Conservation (phyloP, 2,113 vertebrate species). For the Cnemophilus loriae region DNA sequence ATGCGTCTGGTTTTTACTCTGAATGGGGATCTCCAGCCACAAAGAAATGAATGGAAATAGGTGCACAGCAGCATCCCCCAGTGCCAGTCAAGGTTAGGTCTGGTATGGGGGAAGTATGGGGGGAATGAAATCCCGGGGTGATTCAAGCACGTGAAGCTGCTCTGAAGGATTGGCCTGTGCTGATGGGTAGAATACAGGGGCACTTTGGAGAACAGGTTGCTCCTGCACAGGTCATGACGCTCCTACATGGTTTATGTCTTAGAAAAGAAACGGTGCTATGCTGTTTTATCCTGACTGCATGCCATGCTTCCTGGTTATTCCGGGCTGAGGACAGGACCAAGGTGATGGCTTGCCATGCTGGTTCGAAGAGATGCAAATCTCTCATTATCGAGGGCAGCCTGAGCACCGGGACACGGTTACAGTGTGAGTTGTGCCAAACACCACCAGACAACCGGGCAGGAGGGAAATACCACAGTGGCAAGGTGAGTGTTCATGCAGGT, state of each 20-base stretch:
- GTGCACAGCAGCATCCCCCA: neutral
- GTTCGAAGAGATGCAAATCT: neutral
- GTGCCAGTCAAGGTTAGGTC: neutral
- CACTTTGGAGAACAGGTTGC: neutral
- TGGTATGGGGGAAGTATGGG: neutral
- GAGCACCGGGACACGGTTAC: neutral
- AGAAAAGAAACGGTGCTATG: neutral
- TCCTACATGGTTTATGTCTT: neutral
- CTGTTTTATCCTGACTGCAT: neutral
- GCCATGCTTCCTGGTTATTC: neutral
- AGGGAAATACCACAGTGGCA: neutral
- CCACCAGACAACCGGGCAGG: fast-evolving
- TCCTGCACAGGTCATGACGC: neutral
- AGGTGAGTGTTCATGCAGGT: neutral
- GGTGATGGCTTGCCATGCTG: neutral
- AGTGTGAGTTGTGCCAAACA: neutral
- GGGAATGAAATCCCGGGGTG: neutral
- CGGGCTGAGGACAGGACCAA: neutral
- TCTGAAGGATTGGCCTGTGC: neutral
- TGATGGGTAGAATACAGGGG: neutral
- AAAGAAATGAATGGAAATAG: neutral
- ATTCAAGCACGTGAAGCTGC: neutral
- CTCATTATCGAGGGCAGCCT: neutral
- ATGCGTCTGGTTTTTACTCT: neutral
- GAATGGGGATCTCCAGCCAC: neutral